Evolutionary conservation across 2,113 vertebrate genomes (phyloP).

Genomic region (Apteryx mantelli): DNA sequence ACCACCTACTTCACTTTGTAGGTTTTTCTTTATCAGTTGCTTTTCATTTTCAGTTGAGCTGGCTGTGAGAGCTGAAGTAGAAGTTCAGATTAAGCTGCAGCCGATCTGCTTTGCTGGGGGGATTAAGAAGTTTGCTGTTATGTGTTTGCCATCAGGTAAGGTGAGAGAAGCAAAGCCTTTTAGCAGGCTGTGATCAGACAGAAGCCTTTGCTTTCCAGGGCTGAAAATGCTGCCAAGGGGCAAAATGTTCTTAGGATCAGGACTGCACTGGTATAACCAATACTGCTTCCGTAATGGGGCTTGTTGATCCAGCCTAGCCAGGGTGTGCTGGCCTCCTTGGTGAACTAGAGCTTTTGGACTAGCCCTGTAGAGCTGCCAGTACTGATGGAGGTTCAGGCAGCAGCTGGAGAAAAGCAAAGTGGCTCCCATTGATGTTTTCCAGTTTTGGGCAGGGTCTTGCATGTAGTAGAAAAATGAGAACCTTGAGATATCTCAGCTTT

Average conservation of each 20-base stretch:
- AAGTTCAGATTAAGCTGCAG: constrained; percentile 45
- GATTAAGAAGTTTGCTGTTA: neutral
- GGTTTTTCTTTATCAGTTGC: constrained; percentile 25
- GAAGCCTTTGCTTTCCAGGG: neutral
- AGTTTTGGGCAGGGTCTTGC: neutral
- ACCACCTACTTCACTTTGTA: neutral
- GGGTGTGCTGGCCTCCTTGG: neutral
- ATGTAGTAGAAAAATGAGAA: neutral
- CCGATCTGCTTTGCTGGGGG: constrained; percentile 16
- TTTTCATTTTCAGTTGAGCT: constrained; percentile 41
- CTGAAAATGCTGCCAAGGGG: neutral
- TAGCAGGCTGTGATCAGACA: neutral
- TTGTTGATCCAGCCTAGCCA: neutral
- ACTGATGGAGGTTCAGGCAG: neutral
- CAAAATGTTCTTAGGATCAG: neutral
- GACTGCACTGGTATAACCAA: neutral
- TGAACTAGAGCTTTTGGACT: neutral
- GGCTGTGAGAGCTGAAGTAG: neutral
- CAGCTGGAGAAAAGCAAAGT: neutral
- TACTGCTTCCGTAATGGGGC: neutral
- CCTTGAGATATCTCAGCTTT: neutral
- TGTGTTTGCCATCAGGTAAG: neutral
- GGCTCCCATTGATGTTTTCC: neutral
- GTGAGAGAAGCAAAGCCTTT: neutral
- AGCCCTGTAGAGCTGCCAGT: neutral